phyloP scores from a whole-genome alignment of 2,888 invertebrate genomes.

The Hypolimnas misippus region DNA sequence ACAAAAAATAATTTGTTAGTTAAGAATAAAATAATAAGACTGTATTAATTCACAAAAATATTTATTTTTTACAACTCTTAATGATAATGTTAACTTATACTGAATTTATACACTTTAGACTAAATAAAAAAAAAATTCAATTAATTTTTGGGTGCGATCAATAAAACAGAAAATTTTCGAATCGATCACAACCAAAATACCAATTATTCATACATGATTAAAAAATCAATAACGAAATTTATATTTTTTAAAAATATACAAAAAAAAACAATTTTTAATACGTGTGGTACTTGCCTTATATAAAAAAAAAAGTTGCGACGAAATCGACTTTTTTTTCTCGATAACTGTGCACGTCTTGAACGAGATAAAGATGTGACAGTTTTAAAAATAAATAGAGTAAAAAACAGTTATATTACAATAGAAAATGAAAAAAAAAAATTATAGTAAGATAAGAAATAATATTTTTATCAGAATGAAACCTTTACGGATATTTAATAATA shows the following conservation, averaged over 20 bases:
- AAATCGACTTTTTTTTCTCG: slow-evolving; percentile 31
- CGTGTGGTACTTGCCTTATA: slow-evolving; percentile 28
- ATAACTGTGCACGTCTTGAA: slow-evolving; percentile 61
- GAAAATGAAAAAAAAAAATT: neutral
- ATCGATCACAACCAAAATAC: slow-evolving; percentile 80
- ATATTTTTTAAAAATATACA: slow-evolving; percentile 33
- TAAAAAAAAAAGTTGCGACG: slow-evolving; percentile 14
- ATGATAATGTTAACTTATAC: slow-evolving; percentile 33
- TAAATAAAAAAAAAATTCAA: slow-evolving; percentile 53
- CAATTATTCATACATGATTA: slow-evolving; percentile 43
- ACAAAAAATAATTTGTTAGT: neutral
- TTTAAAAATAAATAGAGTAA: slow-evolving; percentile 22
- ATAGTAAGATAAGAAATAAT: neutral
- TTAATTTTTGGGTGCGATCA: slow-evolving; percentile 74
- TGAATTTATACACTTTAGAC: slow-evolving; percentile 53
- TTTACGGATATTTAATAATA: slow-evolving; percentile 5
- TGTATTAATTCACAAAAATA: slow-evolving; percentile 34
- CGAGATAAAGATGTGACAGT: slow-evolving; percentile 70
- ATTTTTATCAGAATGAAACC: neutral
- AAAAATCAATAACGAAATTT: slow-evolving; percentile 30
- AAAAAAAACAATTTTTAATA: slow-evolving; percentile 25
- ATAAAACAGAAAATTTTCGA: slow-evolving; percentile 52
- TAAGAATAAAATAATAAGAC: slow-evolving; percentile 5
- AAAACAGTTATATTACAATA: neutral
- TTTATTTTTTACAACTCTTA: slow-evolving; percentile 40